These are phyloP conservation scores for Athalia cordata DNA, from an alignment of 2,888 invertebrate genomes.

Conservation along the genomic window DNA sequence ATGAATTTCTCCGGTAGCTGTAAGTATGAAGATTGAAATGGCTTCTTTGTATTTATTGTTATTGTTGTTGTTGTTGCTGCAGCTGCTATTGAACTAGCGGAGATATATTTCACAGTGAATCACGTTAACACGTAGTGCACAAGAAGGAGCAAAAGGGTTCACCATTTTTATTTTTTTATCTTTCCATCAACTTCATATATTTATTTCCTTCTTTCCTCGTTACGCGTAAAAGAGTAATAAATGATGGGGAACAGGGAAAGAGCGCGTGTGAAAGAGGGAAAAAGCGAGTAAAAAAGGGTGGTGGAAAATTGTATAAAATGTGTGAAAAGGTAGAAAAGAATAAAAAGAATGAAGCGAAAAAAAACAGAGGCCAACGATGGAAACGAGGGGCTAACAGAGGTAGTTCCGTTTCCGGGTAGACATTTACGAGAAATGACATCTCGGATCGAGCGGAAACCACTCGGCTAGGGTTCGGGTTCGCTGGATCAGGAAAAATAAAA, in stretches of 20 bases:
- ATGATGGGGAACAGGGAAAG: neutral
- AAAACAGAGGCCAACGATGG: neutral
- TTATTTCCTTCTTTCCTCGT: too few species aligned
- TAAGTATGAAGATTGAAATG: slow-evolving; percentile 77
- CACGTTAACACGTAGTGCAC: too few species aligned
- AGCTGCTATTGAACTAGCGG: neutral
- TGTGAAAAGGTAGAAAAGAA: neutral
- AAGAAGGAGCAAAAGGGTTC: too few species aligned
- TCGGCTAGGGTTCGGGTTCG: neutral
- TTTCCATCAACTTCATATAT: too few species aligned
- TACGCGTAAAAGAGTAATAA: too few species aligned
- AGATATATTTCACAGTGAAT: too few species aligned
- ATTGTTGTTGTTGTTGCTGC: neutral
- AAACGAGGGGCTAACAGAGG: slow-evolving; percentile 40
- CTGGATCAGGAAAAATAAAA: neutral
- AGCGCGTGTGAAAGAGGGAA: neutral
- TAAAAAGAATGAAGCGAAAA: neutral
- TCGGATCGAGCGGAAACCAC: slow-evolving; percentile 37
- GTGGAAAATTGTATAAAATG: slow-evolving; percentile 10
- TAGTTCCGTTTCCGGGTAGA: slow-evolving; percentile 31
- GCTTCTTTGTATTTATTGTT: neutral
- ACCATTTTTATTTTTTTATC: too few species aligned
- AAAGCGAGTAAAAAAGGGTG: neutral
- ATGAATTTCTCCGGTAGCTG: slow-evolving; percentile 97
- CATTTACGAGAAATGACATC: slow-evolving; percentile 27